phyloP scores from a whole-genome alignment of 2,113 vertebrate species.

The Sisor rabdophorus region DNA sequence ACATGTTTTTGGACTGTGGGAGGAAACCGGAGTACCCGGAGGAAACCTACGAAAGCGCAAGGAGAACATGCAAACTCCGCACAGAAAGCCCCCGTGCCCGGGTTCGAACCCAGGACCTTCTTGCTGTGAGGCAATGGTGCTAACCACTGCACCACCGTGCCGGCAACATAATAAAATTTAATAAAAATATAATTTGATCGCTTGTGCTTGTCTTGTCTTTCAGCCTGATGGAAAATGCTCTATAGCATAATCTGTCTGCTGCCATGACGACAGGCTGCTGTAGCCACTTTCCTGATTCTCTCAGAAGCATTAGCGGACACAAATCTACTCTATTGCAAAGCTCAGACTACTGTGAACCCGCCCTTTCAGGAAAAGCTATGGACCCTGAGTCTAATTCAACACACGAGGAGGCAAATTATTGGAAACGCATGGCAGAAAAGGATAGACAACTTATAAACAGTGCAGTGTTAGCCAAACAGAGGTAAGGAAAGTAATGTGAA shows the following conservation, averaged over 20 bases:
- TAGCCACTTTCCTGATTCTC: conserved; percentile 73
- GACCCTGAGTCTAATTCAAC: conserved; percentile 54
- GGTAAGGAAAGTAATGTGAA: conserved; percentile 59
- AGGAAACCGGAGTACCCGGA: no score
- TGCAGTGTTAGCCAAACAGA: conserved; percentile 71
- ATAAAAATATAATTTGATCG: conserved; percentile 12
- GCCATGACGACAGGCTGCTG: conserved; percentile 76
- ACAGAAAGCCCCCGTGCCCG: no score
- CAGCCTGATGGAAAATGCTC: conserved; percentile 59
- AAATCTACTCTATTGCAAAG: conserved; percentile 28
- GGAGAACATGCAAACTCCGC: no score
- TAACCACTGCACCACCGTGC: no score
- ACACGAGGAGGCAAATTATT: conserved; percentile 69
- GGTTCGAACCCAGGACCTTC: no score
- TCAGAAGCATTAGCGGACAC: conserved; percentile 21
- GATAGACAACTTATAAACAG: conserved; percentile 77
- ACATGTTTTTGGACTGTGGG: no score
- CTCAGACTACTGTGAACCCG: conserved; percentile 32
- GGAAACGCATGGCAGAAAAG: conserved; percentile 76
- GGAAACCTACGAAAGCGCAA: no score
- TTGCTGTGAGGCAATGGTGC: no score
- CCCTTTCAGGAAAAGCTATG: conserved; percentile 65
- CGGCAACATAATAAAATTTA: no score
- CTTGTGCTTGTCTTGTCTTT: not conserved
- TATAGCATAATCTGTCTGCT: conserved; percentile 67